phyloP scores from a whole-genome alignment of 2,888 invertebrate species.

The Augochlorella aurata region DNA sequence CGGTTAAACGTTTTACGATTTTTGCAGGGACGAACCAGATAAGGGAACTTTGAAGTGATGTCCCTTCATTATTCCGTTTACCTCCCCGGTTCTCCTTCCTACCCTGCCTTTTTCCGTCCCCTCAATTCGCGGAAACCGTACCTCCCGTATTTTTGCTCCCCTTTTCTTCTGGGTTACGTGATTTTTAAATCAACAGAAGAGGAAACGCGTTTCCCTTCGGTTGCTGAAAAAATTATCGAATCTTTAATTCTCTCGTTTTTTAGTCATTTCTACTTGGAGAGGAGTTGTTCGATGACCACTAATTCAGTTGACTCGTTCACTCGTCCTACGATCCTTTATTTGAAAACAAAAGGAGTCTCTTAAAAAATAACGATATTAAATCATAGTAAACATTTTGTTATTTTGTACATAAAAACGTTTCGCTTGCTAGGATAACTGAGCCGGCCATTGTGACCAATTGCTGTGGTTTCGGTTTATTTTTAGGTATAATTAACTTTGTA shows the following conservation, averaged over 20 bases:
- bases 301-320: neutral
- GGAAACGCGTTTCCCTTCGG: neutral
- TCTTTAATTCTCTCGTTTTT: neutral
- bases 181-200: slow-evolving; percentile 1
- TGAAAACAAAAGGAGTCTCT: neutral
- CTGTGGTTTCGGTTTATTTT: no score
- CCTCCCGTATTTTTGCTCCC: neutral
- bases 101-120: neutral
- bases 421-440: no score
- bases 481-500: no score
- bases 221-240: neutral
- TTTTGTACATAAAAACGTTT: no score
- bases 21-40: slow-evolving; percentile 27
- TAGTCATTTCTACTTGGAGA: neutral
- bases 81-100: slow-evolving; percentile 9
- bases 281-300: neutral
- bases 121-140: neutral
- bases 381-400: neutral
- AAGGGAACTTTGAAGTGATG: slow-evolving; percentile 38
- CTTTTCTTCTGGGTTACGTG: neutral
- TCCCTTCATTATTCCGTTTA: slow-evolving; percentile 53
- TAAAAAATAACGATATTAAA: neutral
- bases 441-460: no score
- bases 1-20: slow-evolving; percentile 44
- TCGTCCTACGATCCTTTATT: neutral